Evolutionary conservation across 2,888 invertebrate species (phyloP).

Genomic region (Pyrochroa serraticornis): DNA sequence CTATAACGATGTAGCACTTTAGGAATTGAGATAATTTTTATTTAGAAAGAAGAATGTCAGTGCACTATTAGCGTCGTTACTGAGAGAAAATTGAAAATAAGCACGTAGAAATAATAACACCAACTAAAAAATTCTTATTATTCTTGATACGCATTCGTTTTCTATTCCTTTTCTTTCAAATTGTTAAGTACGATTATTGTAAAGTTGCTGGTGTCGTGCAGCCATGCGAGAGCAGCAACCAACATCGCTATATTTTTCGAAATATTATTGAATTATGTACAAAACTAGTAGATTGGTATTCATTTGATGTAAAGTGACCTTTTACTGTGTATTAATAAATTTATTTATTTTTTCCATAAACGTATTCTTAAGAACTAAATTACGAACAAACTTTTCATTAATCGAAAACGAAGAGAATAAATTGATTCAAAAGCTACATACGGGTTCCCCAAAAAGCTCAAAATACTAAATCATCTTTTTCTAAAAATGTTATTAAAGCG

Average conservation of each 20-base stretch:
- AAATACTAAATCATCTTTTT: too few relatives aligned
- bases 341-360: constrained; percentile 19
- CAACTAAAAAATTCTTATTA: too few relatives aligned
- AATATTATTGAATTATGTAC: too few relatives aligned
- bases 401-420: too few relatives aligned
- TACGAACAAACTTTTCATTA: too few relatives aligned
- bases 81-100: neutral
- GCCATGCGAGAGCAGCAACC: constrained; percentile 14
- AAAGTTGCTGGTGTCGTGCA: constrained; percentile 11
- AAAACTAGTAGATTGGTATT: neutral
- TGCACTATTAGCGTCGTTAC: neutral
- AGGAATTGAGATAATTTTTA: constrained; percentile 25
- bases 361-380: too few relatives aligned
- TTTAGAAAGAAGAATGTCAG: constrained; percentile 1
- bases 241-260: neutral
- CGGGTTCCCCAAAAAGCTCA: too few relatives aligned
- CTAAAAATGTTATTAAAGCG: too few relatives aligned
- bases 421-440: too few relatives aligned
- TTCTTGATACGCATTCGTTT: too few relatives aligned
- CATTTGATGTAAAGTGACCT: constrained; percentile 19
- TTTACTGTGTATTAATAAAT: constrained; percentile 23
- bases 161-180: too few relatives aligned
- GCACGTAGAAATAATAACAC: too few relatives aligned
- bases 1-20: constrained; percentile 22
- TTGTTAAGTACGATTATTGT: neutral